These are phyloP conservation scores for Taenioides sp. DNA, from an alignment of 2,797 vertebrate species.

Conservation along the genomic window DNA sequence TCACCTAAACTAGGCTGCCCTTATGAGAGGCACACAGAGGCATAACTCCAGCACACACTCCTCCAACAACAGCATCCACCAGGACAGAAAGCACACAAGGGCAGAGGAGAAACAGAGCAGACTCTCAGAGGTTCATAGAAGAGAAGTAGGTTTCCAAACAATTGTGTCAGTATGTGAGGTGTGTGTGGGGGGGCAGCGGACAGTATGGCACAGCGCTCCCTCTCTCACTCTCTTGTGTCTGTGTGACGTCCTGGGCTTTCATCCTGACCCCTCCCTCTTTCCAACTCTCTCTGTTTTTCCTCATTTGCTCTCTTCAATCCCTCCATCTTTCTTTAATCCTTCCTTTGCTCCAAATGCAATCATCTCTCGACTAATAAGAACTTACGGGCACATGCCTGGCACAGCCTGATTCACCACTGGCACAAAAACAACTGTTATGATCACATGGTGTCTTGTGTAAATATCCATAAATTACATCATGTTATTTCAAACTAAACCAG, in stretches of 20 bases:
- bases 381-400: constrained; percentile 15
- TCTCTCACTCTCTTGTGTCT: constrained; percentile 33
- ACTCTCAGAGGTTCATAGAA: constrained; percentile 34
- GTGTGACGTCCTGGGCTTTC: constrained; percentile 65
- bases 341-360: constrained; percentile 26
- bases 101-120: constrained; percentile 37
- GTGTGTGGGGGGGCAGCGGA: constrained; percentile 32
- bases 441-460: neutral
- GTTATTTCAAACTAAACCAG: neutral
- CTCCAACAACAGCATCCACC: constrained; percentile 43
- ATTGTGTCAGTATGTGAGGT: constrained; percentile 34
- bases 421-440: constrained; percentile 3
- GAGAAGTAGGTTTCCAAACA: constrained; percentile 44
- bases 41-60: constrained; percentile 66
- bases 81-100: constrained; percentile 51
- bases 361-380: constrained; percentile 52
- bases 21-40: constrained; percentile 64
- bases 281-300: constrained; percentile 39
- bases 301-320: constrained; percentile 20
- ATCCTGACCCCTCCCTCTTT: constrained; percentile 62
- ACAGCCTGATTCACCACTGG: constrained; percentile 20
- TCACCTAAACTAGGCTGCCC: constrained; percentile 74
- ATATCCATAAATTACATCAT: neutral
- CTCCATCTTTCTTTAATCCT: constrained; percentile 62
- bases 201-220: constrained; percentile 45